A percentile compares a stretch with the other conserved stretches of the same genome.
Evolutionary conservation across 2,113 vertebrate genomes (phyloP).

Genomic region (Gymnocephalus cernua): DNA sequence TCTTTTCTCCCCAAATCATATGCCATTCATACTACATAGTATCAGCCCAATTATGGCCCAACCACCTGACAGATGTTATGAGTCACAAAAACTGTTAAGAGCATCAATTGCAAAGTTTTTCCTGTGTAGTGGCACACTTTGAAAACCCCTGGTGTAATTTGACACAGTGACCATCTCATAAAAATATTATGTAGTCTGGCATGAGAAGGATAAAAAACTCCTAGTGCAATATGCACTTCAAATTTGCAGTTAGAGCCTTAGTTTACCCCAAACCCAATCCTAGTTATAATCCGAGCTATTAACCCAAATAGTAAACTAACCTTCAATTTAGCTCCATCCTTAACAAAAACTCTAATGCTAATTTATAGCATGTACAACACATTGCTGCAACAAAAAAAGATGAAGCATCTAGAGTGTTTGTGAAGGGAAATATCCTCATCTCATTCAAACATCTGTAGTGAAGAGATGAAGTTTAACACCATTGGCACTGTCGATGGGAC

Average conservation of each 20-base stretch:
- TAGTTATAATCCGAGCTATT: not conserved
- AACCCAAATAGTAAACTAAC: not conserved
- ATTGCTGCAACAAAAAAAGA: not conserved
- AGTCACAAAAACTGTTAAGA: not conserved
- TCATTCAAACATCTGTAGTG: constrained; percentile 11
- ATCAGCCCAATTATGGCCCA: not conserved
- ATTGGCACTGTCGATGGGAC: constrained; percentile 5
- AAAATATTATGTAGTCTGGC: not conserved
- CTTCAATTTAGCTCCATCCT: not conserved
- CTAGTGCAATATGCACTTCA: not conserved
- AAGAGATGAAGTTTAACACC: constrained; percentile 27
- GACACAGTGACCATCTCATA: not conserved
- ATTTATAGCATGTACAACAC: not conserved
- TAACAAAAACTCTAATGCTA: not conserved
- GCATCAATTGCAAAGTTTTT: too few relatives aligned
- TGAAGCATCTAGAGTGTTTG: not conserved
- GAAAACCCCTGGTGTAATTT: not conserved
- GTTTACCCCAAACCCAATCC: not conserved
- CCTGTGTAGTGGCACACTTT: too few relatives aligned
- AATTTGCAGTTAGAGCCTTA: not conserved
- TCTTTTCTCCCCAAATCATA: not conserved
- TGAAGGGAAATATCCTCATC: not conserved
- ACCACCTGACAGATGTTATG: not conserved
- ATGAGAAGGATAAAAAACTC: too few relatives aligned
- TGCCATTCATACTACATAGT: not conserved